Conservation (phyloP, 2,113 vertebrate species). For the Raja brachyura region DNA sequence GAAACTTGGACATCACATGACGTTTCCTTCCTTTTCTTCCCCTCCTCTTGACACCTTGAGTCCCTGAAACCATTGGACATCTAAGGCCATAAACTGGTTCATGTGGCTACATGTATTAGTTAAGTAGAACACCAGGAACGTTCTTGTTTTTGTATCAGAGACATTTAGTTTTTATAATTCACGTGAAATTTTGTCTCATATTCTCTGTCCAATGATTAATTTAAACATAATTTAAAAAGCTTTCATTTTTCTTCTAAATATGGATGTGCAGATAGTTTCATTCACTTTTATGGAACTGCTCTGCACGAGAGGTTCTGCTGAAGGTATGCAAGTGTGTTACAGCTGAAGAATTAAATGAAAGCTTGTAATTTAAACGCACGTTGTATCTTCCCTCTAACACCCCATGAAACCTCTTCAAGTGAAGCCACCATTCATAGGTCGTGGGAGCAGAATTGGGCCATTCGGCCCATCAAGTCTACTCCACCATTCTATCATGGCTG, state of each 20-base stretch:
- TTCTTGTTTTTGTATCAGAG: no score
- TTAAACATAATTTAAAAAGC: background rate
- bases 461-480: no score
- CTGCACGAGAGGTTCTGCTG: background rate
- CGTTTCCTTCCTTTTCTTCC: no score
- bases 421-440: no score
- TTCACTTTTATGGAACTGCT: background rate
- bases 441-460: no score
- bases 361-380: background rate
- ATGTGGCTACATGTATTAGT: background rate
- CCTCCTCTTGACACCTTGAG: no score
- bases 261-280: background rate
- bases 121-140: no score
- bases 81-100: background rate
- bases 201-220: conserved; percentile 10
- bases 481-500: no score
- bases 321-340: background rate
- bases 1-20: no score
- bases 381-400: background rate
- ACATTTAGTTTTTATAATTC: background rate
- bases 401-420: no score
- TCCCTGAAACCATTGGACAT: background rate
- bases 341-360: background rate
- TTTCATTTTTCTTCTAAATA: conserved; percentile 27
- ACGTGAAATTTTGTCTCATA: background rate